Conservation (phyloP, 2,797 vertebrate species). For the Chrysolophus pictus region DNA sequence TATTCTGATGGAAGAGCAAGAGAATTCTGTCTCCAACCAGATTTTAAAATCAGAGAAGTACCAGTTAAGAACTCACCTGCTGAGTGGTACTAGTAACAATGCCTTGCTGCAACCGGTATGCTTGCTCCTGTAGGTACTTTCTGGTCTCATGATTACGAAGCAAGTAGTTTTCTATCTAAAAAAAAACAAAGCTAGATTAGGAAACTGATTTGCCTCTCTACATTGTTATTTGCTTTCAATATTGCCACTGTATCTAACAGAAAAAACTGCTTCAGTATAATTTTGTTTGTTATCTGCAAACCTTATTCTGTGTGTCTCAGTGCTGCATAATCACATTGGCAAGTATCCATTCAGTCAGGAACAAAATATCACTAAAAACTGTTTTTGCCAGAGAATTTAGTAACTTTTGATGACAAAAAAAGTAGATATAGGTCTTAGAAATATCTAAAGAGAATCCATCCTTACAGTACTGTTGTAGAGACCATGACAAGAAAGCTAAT, state of each 20-base stretch:
- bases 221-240: not conserved
- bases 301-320: not conserved
- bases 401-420: not conserved
- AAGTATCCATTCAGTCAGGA: not conserved
- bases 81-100: constrained; percentile 98
- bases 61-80: constrained; percentile 80
- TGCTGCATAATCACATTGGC: not conserved
- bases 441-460: not conserved
- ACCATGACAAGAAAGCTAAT: not conserved
- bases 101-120: constrained; percentile 95
- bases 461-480: not conserved
- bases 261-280: not conserved
- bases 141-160: constrained; percentile 96
- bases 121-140: constrained; percentile 95
- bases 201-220: not conserved
- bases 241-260: not conserved
- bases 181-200: constrained; percentile 32
- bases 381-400: not conserved
- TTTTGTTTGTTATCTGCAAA: not conserved
- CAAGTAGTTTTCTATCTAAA: constrained; percentile 96
- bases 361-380: not conserved
- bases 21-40: not conserved
- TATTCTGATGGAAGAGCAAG: not conserved
- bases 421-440: not conserved
- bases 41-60: not conserved